Evolutionary conservation across 1,140 invertebrate genomes (phyloP).

Genomic region (Parasteatoda tepidariorum): DNA sequence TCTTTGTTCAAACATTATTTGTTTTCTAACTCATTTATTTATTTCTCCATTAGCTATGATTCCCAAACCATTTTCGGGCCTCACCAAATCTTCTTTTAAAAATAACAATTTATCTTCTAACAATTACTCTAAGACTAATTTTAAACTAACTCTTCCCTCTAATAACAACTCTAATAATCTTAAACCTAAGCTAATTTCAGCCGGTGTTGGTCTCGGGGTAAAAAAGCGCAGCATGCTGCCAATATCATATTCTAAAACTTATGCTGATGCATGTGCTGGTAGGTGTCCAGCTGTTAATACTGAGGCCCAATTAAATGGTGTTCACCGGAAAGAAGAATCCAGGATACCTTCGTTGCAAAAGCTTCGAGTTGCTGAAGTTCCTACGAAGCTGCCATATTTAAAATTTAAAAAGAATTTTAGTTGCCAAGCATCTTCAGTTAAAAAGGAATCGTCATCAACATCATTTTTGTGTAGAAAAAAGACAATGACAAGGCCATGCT

Average conservation of each 20-base stretch:
- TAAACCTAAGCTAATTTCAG: slow-evolving; percentile 2
- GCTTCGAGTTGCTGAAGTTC: too few relatives aligned
- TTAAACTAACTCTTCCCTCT: background rate
- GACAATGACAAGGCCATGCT: background rate
- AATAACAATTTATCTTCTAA: slow-evolving; percentile 11
- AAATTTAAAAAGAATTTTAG: too few relatives aligned
- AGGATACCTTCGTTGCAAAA: too few relatives aligned
- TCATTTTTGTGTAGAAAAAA: too few relatives aligned
- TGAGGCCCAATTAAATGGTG: slow-evolving; percentile 43
- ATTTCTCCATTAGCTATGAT: slow-evolving; percentile 12
- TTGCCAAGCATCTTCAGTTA: too few relatives aligned
- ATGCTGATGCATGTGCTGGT: background rate
- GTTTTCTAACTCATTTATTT: slow-evolving; percentile 25
- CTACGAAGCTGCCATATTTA: too few relatives aligned
- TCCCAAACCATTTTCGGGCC: slow-evolving; percentile 37
- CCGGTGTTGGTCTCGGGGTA: background rate
- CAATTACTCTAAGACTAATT: background rate
- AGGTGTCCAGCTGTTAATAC: slow-evolving; percentile 21
- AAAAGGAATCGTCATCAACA: too few relatives aligned
- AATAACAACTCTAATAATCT: slow-evolving; percentile 22
- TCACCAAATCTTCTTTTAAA: slow-evolving; percentile 18
- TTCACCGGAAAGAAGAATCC: too few relatives aligned
- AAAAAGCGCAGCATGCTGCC: slow-evolving; percentile 15
- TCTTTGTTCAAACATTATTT: too few relatives aligned
- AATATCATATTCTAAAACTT: slow-evolving; percentile 6